A percentile compares a stretch with the other conserved stretches of the same genome.
Conservation (phyloP, 1,140 invertebrate species). For the Drosophila carrolli region DNA sequence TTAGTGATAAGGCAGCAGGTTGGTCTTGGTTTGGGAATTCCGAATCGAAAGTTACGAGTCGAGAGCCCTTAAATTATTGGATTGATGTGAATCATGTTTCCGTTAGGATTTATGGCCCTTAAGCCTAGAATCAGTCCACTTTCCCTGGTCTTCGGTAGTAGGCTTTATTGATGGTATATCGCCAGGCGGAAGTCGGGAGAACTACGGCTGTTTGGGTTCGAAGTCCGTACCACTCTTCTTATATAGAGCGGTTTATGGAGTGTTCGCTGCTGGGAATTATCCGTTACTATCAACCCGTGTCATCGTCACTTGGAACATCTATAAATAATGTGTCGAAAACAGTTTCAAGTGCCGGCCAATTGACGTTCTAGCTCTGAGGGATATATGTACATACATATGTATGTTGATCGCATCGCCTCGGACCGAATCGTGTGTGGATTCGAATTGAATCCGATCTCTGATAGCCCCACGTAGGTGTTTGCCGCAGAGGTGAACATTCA, state of each 20-base stretch:
- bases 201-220: conserved; percentile 19
- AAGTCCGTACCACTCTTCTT: conserved; percentile 17
- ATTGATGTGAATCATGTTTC: conserved; percentile 19
- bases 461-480: conserved; percentile 1
- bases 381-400: background rate
- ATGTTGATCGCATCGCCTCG: background rate
- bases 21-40: background rate
- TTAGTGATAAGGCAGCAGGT: conserved; percentile 14
- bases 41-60: background rate
- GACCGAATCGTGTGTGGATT: background rate
- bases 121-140: background rate
- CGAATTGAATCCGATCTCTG: conserved; percentile 9
- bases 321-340: conserved; percentile 44
- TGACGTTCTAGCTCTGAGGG: conserved; percentile 25
- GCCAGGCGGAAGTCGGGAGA: conserved; percentile 28
- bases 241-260: background rate
- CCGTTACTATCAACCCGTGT: conserved; percentile 30
- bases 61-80: conserved; percentile 8
- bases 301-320: conserved; percentile 37
- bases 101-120: conserved; percentile 16
- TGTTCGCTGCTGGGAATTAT: conserved; percentile 30
- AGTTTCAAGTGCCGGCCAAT: conserved; percentile 37
- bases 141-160: background rate
- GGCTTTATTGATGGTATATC: conserved; percentile 4
- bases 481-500: background rate